phyloP scores from a whole-genome alignment of 2,113 vertebrate species.

The Eurystomus gularis region DNA sequence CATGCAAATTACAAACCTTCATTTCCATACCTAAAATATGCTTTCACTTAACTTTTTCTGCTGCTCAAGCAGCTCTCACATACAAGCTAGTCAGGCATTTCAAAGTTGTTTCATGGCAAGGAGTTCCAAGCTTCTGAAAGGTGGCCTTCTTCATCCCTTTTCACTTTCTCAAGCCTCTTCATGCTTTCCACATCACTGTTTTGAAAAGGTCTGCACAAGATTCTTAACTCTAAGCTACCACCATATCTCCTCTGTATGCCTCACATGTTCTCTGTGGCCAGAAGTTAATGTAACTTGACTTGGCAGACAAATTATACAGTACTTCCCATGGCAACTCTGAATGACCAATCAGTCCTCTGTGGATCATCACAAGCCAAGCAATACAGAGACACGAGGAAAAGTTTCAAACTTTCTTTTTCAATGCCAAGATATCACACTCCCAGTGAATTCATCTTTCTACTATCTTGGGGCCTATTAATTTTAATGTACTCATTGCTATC shows the following conservation, averaged over 20 bases:
- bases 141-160: background rate
- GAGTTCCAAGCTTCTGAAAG: background rate
- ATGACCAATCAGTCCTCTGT: background rate
- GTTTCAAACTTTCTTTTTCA: background rate
- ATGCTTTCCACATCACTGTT: background rate
- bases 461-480: background rate
- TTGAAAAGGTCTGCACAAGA: background rate
- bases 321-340: background rate
- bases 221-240: background rate
- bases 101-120: background rate
- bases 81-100: background rate
- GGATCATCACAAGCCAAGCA: background rate
- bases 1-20: slow-evolving; percentile 54
- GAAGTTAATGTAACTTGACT: background rate
- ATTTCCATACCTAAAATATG: slow-evolving; percentile 64
- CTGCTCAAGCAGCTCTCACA: slow-evolving; percentile 42
- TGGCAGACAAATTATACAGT: background rate
- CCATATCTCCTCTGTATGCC: background rate
- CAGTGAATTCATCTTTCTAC: background rate
- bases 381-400: background rate
- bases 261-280: background rate
- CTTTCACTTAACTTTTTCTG: slow-evolving; percentile 14
- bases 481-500: background rate
- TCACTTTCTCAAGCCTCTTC: background rate
- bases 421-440: background rate